These are phyloP conservation scores for Brachylomia viminalis DNA, from an alignment of 2,888 invertebrate species.

Conservation along the genomic window DNA sequence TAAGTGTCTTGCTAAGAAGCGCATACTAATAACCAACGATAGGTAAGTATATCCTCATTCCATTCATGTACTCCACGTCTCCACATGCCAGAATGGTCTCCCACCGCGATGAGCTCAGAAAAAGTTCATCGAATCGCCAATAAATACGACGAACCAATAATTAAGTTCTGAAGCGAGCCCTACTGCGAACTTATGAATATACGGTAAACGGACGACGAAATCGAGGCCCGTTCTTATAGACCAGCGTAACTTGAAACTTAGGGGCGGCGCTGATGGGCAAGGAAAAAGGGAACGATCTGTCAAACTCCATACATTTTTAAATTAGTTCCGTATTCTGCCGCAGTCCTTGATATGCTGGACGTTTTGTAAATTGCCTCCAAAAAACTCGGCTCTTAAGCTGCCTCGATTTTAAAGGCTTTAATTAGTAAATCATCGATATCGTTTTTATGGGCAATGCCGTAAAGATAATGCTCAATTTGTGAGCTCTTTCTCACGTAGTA, in stretches of 20 bases:
- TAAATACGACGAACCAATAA: constrained; percentile 70
- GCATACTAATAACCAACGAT: background rate
- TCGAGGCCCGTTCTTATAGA: constrained; percentile 15
- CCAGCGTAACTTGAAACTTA: constrained; percentile 10
- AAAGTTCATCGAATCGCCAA: constrained; percentile 55
- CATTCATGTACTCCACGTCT: constrained; percentile 28
- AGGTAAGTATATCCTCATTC: background rate
- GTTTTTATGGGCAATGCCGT: constrained; percentile 50
- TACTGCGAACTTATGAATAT: constrained; percentile 73
- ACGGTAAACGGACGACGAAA: constrained; percentile 63
- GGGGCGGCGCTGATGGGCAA: constrained; percentile 15
- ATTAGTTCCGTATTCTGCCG: constrained; percentile 1
- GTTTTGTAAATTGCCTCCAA: constrained; percentile 26
- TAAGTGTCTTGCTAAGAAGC: background rate
- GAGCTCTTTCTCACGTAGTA: constrained; percentile 48
- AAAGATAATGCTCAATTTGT: constrained; percentile 52
- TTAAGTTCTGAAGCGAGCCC: constrained; percentile 66
- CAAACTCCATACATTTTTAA: background rate
- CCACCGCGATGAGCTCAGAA: constrained; percentile 59
- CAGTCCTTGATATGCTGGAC: background rate
- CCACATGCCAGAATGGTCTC: constrained; percentile 51
- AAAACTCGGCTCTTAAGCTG: constrained; percentile 36
- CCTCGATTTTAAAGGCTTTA: constrained; percentile 50
- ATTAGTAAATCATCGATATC: constrained; percentile 58
- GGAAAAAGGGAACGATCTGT: background rate